These are phyloP conservation scores for Drosophila melanosoma DNA, from an alignment of 2,888 invertebrate genomes.

Conservation along the genomic window DNA sequence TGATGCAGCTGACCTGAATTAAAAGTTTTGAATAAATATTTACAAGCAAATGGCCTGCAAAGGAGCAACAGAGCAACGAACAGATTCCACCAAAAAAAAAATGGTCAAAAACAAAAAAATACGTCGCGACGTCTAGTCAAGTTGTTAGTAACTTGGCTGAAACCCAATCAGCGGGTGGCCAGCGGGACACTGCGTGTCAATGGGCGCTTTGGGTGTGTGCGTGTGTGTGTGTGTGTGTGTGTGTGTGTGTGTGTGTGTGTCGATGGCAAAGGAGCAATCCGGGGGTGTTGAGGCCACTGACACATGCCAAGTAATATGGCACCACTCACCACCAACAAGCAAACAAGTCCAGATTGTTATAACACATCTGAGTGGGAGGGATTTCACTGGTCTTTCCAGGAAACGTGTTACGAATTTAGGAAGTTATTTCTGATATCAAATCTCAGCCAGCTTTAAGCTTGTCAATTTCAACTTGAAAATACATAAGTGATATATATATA, in stretches of 20 bases:
- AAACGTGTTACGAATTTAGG: neutral
- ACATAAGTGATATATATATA: neutral
- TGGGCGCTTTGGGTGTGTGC: neutral
- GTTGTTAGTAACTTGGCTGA: constrained; percentile 62
- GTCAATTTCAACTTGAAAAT: neutral
- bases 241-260: too few relatives aligned
- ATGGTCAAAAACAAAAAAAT: constrained; percentile 21
- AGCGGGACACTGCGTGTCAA: neutral
- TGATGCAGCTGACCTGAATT: constrained; percentile 26
- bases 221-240: too few relatives aligned
- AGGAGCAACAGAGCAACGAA: neutral
- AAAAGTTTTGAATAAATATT: constrained; percentile 52
- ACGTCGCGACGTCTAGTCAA: constrained; percentile 73
- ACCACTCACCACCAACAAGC: neutral
- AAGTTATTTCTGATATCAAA: neutral
- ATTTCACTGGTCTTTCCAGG: neutral
- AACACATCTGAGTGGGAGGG: neutral
- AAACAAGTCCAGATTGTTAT: neutral
- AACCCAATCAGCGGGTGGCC: constrained; percentile 41
- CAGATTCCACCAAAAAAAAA: constrained; percentile 3
- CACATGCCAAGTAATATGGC: constrained; percentile 38
- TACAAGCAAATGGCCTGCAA: constrained; percentile 24
- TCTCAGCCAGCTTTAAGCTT: neutral
- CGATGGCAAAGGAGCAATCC: neutral
- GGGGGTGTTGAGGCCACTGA: constrained; percentile 46